Evolutionary conservation across 2,797 vertebrate genomes (phyloP).

Genomic region (Anniella stebbinsi): DNA sequence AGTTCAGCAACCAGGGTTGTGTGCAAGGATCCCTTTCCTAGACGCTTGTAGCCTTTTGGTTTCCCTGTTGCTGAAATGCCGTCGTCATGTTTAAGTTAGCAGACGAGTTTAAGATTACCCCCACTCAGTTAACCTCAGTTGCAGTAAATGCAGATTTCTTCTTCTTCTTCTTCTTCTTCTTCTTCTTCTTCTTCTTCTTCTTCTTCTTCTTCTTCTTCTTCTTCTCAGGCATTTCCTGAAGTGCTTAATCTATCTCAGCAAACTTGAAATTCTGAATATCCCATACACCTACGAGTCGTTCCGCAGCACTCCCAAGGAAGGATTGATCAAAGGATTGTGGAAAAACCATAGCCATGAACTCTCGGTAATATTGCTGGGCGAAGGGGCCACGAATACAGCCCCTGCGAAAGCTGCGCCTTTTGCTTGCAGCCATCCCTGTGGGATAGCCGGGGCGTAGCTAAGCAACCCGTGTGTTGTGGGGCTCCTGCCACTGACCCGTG

Average conservation of each 20-base stretch:
- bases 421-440: no score
- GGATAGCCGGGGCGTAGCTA: no score
- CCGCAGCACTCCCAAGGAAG: slow-evolving; percentile 92
- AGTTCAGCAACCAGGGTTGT: no score
- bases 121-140: neutral
- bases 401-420: no score
- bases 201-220: no score
- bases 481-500: neutral
- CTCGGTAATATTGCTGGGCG: slow-evolving; percentile 78
- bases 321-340: slow-evolving; percentile 96
- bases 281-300: slow-evolving; percentile 94
- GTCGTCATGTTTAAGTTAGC: no score
- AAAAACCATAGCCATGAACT: slow-evolving; percentile 96
- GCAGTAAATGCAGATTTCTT: neutral
- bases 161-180: no score
- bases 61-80: no score
- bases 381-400: neutral
- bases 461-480: neutral
- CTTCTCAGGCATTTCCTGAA: slow-evolving; percentile 88
- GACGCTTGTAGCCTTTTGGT: no score
- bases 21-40: no score
- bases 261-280: slow-evolving; percentile 92
- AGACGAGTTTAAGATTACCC: neutral
- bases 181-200: no score
- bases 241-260: slow-evolving; percentile 90